Evolutionary conservation across 2,113 vertebrate genomes (phyloP).

Genomic region (Corydoras maculifer): DNA sequence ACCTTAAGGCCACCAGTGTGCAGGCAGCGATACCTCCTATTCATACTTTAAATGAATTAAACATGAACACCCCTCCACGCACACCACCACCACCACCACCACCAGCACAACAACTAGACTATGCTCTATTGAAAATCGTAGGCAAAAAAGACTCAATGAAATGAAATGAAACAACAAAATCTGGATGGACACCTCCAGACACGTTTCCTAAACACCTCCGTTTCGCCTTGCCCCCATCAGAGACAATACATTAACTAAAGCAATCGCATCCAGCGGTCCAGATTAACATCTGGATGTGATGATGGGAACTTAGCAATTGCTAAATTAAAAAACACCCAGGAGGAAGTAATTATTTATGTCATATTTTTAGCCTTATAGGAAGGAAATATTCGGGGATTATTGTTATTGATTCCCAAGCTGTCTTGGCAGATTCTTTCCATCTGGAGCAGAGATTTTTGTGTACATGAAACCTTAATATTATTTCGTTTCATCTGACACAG

Average conservation of each 20-base stretch:
- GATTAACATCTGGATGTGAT: slow-evolving; percentile 14
- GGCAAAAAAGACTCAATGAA: slow-evolving; percentile 63
- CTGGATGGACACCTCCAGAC: slow-evolving; percentile 49
- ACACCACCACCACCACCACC: too few species aligned
- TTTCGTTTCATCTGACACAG: slow-evolving; percentile 27
- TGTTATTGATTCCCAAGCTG: slow-evolving; percentile 35
- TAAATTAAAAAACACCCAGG: slow-evolving; percentile 43
- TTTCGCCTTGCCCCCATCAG: slow-evolving; percentile 61
- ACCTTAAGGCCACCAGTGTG: slow-evolving; percentile 99
- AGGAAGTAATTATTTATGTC: slow-evolving; percentile 41
- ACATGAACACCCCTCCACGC: slow-evolving; percentile 81
- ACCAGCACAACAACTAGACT: slow-evolving; percentile 51
- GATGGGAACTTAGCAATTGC: slow-evolving; percentile 44
- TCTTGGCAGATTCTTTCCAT: slow-evolving; percentile 18
- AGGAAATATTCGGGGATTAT: slow-evolving; percentile 39
- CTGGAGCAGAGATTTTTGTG: slow-evolving; percentile 7
- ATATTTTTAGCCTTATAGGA: slow-evolving; percentile 32
- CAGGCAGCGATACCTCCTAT: slow-evolving; percentile 98
- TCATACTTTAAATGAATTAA: slow-evolving; percentile 97
- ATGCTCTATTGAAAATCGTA: slow-evolving; percentile 67
- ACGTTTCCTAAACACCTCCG: slow-evolving; percentile 43
- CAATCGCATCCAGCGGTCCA: background rate
- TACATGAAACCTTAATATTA: slow-evolving; percentile 5
- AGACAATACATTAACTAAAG: slow-evolving; percentile 70
- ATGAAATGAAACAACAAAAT: slow-evolving; percentile 74